Evolutionary conservation across 2,113 vertebrate genomes (phyloP).

Genomic region (Oxyruncus cristatus): DNA sequence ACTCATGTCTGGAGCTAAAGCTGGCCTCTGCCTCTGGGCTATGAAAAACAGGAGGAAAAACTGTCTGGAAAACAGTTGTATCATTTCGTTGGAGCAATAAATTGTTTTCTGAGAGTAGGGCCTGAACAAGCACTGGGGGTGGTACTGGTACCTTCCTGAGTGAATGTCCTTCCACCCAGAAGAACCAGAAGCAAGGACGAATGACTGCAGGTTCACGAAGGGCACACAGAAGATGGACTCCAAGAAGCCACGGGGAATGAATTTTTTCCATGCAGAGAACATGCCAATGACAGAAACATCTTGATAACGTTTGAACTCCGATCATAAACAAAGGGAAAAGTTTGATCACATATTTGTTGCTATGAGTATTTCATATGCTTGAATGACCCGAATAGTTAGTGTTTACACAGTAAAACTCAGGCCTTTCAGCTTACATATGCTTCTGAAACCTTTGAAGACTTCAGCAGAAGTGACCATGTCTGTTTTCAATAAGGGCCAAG

Average conservation of each 20-base stretch:
- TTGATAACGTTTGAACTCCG: neutral
- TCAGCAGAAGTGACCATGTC: neutral
- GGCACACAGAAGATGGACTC: neutral
- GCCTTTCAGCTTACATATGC: neutral
- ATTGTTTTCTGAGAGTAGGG: neutral
- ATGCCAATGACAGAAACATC: neutral
- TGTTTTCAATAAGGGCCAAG: neutral
- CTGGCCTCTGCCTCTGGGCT: neutral
- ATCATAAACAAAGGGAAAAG: neutral
- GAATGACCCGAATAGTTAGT: neutral
- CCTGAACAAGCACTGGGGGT: neutral
- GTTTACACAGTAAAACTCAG: neutral
- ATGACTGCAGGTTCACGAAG: neutral
- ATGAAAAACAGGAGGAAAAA: neutral
- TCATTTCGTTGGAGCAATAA: neutral
- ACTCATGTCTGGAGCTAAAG: neutral
- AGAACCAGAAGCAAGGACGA: neutral
- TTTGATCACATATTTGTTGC: neutral
- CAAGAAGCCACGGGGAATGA: fast-evolving
- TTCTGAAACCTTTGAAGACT: neutral
- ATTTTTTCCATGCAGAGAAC: neutral
- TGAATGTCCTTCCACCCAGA: neutral
- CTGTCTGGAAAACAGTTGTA: neutral
- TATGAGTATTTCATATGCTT: neutral
- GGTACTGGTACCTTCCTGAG: neutral